Evolutionary conservation across 2,888 invertebrate genomes (phyloP).

Genomic region (Exephanes ischioxanthus): DNA sequence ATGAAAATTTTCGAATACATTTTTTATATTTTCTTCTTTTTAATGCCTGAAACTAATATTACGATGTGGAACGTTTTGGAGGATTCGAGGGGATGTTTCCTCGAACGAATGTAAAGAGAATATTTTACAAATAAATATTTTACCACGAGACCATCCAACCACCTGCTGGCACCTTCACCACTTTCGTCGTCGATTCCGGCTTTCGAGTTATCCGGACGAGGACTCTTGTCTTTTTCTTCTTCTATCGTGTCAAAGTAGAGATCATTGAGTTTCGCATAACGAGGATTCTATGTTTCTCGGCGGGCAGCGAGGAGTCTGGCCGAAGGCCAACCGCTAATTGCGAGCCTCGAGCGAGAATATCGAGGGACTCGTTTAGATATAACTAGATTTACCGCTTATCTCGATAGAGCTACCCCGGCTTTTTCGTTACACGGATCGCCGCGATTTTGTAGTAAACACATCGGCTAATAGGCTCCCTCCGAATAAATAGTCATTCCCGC

Average conservation of each 20-base stretch:
- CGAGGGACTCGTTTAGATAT: constrained; percentile 32
- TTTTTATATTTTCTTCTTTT: neutral
- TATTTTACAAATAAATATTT: constrained; percentile 35
- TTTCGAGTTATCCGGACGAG: neutral
- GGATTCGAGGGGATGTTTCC: neutral
- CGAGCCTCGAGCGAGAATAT: constrained; percentile 5
- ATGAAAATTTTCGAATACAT: too few species aligned
- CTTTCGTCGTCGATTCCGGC: constrained; percentile 26
- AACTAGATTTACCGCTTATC: constrained; percentile 36
- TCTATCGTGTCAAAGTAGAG: neutral
- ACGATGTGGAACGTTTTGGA: neutral
- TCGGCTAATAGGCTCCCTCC: neutral
- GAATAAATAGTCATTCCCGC: neutral
- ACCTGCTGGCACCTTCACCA: constrained; percentile 14
- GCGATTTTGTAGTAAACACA: neutral
- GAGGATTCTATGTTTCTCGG: neutral
- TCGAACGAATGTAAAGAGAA: constrained; percentile 22
- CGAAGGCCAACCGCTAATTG: constrained; percentile 47
- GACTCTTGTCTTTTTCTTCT: neutral
- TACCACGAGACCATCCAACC: constrained; percentile 18
- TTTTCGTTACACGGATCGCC: constrained; percentile 8
- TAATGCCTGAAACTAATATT: neutral
- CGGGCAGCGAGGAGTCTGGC: constrained; percentile 1
- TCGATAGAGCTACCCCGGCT: neutral
- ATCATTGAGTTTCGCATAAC: neutral